phyloP scores from a whole-genome alignment of 1,140 invertebrate genomes.

The Sweltsa coloradensis region DNA sequence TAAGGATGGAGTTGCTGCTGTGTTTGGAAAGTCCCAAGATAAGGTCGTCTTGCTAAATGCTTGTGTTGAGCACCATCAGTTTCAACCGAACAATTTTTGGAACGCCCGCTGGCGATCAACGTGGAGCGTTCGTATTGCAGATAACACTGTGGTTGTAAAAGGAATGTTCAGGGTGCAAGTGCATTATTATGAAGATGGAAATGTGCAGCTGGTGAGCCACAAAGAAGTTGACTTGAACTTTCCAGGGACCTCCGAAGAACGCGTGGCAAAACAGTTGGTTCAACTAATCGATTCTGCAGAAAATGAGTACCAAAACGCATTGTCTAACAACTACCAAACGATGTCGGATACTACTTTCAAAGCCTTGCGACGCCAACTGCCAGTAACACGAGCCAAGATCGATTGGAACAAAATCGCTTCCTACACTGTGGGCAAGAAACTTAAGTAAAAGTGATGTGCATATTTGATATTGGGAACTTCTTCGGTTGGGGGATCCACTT shows the following conservation, averaged over 20 bases:
- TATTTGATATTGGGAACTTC: too few species aligned
- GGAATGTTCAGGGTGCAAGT: too few species aligned
- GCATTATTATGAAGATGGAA: constrained; percentile 99
- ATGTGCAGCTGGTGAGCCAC: constrained; percentile 92
- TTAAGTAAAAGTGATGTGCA: too few species aligned
- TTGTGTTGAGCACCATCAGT: constrained; percentile 97
- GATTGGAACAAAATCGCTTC: constrained; percentile 99
- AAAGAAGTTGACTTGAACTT: too few species aligned
- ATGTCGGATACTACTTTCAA: constrained; percentile 99
- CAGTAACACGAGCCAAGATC: constrained; percentile 97
- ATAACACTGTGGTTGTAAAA: too few species aligned
- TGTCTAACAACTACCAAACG: constrained; percentile 95
- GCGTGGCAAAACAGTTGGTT: constrained; percentile 72
- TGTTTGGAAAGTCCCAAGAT: constrained; percentile 68
- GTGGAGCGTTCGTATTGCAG: constrained; percentile 80
- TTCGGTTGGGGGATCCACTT: too few species aligned
- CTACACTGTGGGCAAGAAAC: constrained; percentile 95
- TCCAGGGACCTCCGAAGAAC: too few species aligned
- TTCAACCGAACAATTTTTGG: constrained; percentile 99
- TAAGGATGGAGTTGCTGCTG: constrained; percentile 79
- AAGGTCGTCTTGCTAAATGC: constrained; percentile 65
- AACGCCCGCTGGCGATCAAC: constrained; percentile 97
- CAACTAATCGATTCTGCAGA: constrained; percentile 82
- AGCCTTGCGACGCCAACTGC: constrained; percentile 88
- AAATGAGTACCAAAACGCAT: constrained; percentile 88